Evolutionary conservation across 2,888 invertebrate species (phyloP), one percentile per base, ranked within the genome.

Genomic region (Tiliacea citrago): DNA sequence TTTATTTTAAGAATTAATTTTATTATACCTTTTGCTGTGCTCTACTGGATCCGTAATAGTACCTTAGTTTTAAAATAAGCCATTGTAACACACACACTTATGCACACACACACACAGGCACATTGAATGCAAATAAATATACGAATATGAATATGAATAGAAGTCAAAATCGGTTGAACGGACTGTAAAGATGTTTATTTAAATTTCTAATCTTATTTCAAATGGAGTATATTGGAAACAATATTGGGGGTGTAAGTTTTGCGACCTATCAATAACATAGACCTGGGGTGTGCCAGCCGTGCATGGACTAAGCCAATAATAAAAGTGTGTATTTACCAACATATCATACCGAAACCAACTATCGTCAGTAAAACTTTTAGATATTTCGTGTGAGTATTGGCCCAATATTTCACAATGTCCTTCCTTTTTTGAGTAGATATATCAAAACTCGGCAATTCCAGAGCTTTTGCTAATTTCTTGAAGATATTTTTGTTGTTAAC

Each of bases 381-480:
- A 62, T 90, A 93, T 29, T 80, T 89, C 29, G 88, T 89, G 74
- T 93, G 94, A 16, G 88, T 91, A 3, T 85, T 83, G 0, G 87
- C 88, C 95, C 96, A 96, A 73, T 87, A 86, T 8, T 90, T 77
- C 8, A 94, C 78, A 16, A 95, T 83, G 1, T 86, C 71, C 71
- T 81, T 90, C 39, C 95, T 90, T 62, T 86, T 83, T 1, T 75
- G 58, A 1, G 94, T 95, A 0, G 92, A 89, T 29, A 90, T 87
- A 78, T 95, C 95, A 72, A 95, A 95, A 74, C 89, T 85, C 2
- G 90, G 87, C 0, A 93, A 92, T 60, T 94, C 93, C 94, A 94
- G 93, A 2, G 94, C 91, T 42, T 86, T 90, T 2, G 93, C 91
- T 24, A 95, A 79, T 42, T 85, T 88, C 78, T 90, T 92, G 80